phyloP scores from a whole-genome alignment of 2,113 vertebrate genomes.

The Cyrtonyx montezumae region DNA sequence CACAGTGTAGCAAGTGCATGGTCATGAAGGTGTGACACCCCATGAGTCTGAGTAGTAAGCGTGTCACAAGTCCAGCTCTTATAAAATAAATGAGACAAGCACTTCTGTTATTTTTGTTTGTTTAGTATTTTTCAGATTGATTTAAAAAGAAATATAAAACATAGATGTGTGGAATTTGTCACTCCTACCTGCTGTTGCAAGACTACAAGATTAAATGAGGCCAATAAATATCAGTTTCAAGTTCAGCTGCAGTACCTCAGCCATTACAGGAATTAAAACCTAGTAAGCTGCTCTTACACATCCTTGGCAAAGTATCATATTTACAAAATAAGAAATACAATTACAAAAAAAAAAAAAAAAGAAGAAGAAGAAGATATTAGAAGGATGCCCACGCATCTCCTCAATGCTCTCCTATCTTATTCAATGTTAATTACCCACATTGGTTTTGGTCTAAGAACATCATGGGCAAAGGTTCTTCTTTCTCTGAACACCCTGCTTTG shows the following conservation, averaged over 20 bases:
- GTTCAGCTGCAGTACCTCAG: background rate
- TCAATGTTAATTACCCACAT: background rate
- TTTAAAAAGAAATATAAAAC: background rate
- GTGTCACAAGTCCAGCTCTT: background rate
- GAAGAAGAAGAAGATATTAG: background rate
- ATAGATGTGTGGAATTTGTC: rapidly evolving
- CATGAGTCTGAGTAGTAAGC: background rate
- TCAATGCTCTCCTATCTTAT: rapidly evolving
- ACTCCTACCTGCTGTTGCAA: background rate
- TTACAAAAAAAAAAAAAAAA: background rate
- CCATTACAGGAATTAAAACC: background rate
- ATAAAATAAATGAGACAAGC: background rate
- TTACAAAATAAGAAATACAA: background rate
- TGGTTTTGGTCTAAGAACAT: background rate
- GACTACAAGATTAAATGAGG: background rate
- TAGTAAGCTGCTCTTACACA: background rate
- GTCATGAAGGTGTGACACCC: background rate
- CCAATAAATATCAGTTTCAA: background rate
- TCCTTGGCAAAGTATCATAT: background rate
- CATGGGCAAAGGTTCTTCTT: background rate
- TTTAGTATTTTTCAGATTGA: background rate
- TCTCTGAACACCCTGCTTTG: background rate
- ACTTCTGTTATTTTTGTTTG: background rate
- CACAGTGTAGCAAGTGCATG: background rate
- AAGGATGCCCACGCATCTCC: background rate